Evolutionary conservation across 2,113 vertebrate genomes (phyloP).

Genomic region (Bubo scandiacus): DNA sequence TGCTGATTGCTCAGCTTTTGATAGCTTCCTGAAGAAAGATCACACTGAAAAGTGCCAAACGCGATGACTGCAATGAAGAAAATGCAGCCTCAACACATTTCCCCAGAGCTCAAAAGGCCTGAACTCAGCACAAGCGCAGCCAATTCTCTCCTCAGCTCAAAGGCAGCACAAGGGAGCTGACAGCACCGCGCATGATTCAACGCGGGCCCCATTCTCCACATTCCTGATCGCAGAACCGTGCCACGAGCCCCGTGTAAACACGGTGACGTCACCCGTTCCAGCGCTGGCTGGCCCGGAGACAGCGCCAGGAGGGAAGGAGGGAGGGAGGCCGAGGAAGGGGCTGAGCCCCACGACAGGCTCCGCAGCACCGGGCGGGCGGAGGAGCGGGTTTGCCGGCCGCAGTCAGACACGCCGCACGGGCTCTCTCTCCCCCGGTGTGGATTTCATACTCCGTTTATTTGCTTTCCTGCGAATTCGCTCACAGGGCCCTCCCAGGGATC

Average conservation of each 20-base stretch:
- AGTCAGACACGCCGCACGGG: accelerated
- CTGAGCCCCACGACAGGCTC: background rate
- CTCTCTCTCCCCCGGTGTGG: accelerated
- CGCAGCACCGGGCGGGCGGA: accelerated
- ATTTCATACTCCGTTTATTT: background rate
- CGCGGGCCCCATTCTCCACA: constrained; percentile 57
- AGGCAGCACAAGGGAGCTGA: constrained; percentile 44
- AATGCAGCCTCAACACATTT: constrained; percentile 91
- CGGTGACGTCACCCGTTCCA: background rate
- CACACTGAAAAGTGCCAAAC: constrained; percentile 83
- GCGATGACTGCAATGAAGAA: constrained; percentile 63
- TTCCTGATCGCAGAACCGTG: constrained; percentile 10
- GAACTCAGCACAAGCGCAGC: constrained; percentile 84
- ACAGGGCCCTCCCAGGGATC: background rate
- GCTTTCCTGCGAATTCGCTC: background rate
- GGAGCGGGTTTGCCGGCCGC: background rate
- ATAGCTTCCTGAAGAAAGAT: constrained; percentile 76
- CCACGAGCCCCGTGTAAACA: constrained; percentile 58
- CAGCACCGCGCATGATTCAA: constrained; percentile 62
- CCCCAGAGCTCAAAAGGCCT: constrained; percentile 72
- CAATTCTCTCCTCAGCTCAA: constrained; percentile 51
- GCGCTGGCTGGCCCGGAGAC: background rate
- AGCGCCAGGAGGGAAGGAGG: background rate
- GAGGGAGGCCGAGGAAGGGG: background rate
- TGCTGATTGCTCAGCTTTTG: constrained; percentile 80